Evolutionary conservation across 2,888 invertebrate genomes (phyloP).

Genomic region (Slavum lentiscoides): DNA sequence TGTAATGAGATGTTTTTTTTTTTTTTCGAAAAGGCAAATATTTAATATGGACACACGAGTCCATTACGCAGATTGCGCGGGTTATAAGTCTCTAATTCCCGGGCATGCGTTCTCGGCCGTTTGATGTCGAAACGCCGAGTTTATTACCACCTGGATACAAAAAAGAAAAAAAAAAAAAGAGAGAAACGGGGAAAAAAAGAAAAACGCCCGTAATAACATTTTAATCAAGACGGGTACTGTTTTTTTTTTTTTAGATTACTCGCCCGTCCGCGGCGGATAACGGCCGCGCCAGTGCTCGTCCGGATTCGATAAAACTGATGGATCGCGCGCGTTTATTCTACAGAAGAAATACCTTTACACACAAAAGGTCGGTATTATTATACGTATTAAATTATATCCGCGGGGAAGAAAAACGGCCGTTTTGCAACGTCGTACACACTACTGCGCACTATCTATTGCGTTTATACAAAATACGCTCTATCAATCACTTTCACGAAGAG

Average conservation of each 20-base stretch:
- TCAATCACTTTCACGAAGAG: slow-evolving; percentile 34
- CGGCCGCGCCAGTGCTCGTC: background rate
- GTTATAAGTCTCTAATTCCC: slow-evolving; percentile 45
- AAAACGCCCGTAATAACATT: slow-evolving; percentile 30
- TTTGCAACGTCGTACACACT: background rate
- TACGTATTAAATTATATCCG: background rate
- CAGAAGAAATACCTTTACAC: background rate
- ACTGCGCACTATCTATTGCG: slow-evolving; percentile 28
- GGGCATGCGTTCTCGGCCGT: slow-evolving; percentile 8
- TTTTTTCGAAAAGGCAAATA: slow-evolving; percentile 10
- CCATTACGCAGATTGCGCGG: slow-evolving; percentile 46
- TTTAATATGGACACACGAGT: slow-evolving; percentile 30
- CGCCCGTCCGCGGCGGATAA: background rate
- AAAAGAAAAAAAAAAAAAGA: background rate
- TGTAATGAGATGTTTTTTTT: slow-evolving; percentile 2
- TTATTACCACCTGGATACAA: slow-evolving; percentile 13
- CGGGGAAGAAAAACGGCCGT: slow-evolving; percentile 11
- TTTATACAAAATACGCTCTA: slow-evolving; percentile 44
- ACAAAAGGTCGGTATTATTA: slow-evolving; percentile 5
- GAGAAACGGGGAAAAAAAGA: background rate
- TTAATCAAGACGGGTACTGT: slow-evolving; percentile 14
- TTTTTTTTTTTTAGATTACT: slow-evolving; percentile 18
- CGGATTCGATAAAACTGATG: slow-evolving; percentile 48
- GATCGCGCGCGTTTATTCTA: slow-evolving; percentile 20
- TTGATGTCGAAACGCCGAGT: slow-evolving; percentile 27